Evolutionary conservation across 2,888 invertebrate species (phyloP).

Genomic region (Eugnorisma glareosa): DNA sequence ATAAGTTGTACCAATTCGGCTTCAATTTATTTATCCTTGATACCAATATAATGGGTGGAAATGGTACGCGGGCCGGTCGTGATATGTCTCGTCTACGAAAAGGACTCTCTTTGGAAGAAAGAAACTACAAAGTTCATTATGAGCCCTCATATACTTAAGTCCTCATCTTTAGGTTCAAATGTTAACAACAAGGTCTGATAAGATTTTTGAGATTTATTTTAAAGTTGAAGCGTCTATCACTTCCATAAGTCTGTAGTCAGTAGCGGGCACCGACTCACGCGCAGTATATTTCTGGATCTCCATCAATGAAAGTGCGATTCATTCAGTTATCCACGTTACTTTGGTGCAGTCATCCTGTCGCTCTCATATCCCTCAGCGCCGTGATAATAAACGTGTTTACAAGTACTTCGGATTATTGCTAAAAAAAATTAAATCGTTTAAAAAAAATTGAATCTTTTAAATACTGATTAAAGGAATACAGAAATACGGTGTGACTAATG

Average conservation of each 20-base stretch:
- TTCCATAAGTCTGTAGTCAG: constrained; percentile 67
- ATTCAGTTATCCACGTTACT: constrained; percentile 78
- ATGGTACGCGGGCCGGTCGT: too few species aligned
- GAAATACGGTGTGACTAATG: constrained; percentile 11
- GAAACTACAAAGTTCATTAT: too few species aligned
- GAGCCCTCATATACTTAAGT: not conserved
- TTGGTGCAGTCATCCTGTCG: constrained; percentile 69
- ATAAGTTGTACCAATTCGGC: too few species aligned
- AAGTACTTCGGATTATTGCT: constrained; percentile 18
- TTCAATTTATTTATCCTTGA: too few species aligned
- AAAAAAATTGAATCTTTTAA: constrained; percentile 5
- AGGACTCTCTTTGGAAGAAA: too few species aligned
- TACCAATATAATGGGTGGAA: too few species aligned
- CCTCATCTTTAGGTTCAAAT: not conserved
- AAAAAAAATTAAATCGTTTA: constrained; percentile 21
- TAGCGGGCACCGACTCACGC: constrained; percentile 75
- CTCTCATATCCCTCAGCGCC: constrained; percentile 21
- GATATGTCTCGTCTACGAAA: too few species aligned
- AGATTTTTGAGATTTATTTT: not conserved
- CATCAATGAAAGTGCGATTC: constrained; percentile 86
- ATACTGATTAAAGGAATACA: not conserved
- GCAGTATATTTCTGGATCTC: constrained; percentile 82
- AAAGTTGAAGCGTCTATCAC: constrained; percentile 47
- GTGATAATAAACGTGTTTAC: constrained; percentile 49
- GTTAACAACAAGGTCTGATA: not conserved